Percentiles rank a stretch among this genome's conserved stretches.
Evolutionary conservation across 2,888 invertebrate genomes (phyloP).

Genomic region (Entomobrya proxima): DNA sequence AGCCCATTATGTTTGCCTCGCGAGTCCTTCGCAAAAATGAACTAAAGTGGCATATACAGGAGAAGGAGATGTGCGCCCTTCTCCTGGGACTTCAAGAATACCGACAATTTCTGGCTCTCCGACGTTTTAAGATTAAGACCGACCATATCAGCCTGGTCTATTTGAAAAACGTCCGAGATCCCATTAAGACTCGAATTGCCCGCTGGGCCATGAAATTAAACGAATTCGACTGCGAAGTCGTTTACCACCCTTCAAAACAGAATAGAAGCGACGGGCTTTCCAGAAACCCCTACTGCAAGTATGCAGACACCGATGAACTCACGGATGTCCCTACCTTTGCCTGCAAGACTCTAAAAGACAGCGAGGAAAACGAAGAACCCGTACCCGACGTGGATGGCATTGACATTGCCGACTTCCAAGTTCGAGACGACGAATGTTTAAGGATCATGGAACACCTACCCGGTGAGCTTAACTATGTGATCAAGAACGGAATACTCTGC

Average conservation of each 20-base stretch:
- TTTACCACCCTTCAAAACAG: neutral
- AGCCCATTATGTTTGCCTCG: neutral
- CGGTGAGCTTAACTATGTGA: neutral
- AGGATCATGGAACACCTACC: neutral
- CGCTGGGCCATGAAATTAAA: conserved; percentile 57
- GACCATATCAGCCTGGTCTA: conserved; percentile 65
- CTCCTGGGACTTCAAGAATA: conserved; percentile 70
- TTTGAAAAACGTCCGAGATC: conserved; percentile 30
- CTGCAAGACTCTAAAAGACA: neutral
- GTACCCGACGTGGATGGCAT: too few relatives aligned
- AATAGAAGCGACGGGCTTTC: conserved; percentile 61
- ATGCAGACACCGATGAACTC: neutral
- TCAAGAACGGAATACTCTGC: neutral
- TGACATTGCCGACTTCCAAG: neutral
- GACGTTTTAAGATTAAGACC: conserved; percentile 64
- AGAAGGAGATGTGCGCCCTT: conserved; percentile 67
- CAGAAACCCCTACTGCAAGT: conserved; percentile 17
- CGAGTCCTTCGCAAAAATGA: neutral
- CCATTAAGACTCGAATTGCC: conserved; percentile 39
- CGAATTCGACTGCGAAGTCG: conserved; percentile 36
- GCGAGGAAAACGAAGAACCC: neutral
- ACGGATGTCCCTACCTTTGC: neutral
- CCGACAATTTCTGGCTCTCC: conserved; percentile 63
- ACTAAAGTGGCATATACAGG: conserved; percentile 33
- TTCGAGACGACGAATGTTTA: neutral